Conservation (phyloP, 2,888 invertebrate genomes). For the Phaonia tiefii region DNA sequence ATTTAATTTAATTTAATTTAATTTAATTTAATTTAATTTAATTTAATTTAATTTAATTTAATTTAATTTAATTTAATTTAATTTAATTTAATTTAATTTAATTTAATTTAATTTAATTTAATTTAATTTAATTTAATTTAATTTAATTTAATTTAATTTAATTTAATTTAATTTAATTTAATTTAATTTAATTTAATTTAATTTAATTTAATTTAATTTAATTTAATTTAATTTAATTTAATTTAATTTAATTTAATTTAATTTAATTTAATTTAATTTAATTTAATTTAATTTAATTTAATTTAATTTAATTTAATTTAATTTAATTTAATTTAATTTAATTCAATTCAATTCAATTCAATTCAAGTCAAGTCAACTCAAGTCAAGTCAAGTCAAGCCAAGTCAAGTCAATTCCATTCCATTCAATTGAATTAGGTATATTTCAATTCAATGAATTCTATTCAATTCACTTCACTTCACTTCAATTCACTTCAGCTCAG, state of each 20-base stretch:
- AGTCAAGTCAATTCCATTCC: no score
- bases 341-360: no score
- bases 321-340: conserved; percentile 29
- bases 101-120: conserved; percentile 27
- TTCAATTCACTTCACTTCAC: no score
- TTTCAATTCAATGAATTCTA: no score
- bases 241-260: conserved; percentile 19
- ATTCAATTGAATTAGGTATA: no score
- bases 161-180: conserved; percentile 14
- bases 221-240: no score
- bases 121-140: conserved; percentile 16
- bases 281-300: conserved; percentile 29
- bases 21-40: conserved; percentile 29
- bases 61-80: conserved; percentile 26
- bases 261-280: conserved; percentile 23
- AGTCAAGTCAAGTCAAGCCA: no score
- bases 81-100: conserved; percentile 29
- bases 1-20: conserved; percentile 8
- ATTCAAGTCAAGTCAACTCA: no score
- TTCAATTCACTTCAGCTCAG: no score
- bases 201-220: background rate
- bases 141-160: conserved; percentile 19
- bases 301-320: conserved; percentile 27
- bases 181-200: conserved; percentile 10
- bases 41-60: conserved; percentile 29